Evolutionary conservation across 2,797 vertebrate genomes (phyloP).

Genomic region (Acanthurus tractus): DNA sequence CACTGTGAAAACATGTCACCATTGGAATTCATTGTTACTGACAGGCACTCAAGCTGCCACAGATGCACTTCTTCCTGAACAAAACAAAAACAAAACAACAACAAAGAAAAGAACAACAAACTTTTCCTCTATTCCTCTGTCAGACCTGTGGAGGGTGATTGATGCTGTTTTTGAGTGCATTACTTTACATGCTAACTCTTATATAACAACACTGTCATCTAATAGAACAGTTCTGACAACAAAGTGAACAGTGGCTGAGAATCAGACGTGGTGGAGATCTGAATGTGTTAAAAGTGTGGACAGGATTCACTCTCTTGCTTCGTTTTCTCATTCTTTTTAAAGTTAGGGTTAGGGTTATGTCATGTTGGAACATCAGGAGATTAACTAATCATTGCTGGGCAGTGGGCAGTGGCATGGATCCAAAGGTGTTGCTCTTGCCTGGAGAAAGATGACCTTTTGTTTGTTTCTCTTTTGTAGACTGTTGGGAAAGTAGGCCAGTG

Average conservation of each 20-base stretch:
- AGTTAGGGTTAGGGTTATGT: constrained; percentile 6
- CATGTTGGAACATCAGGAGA: constrained; percentile 21
- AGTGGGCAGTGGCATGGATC: constrained; percentile 36
- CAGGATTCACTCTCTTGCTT: constrained; percentile 9
- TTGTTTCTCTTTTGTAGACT: constrained; percentile 46
- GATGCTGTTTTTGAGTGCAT: constrained; percentile 13
- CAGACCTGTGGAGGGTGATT: constrained; percentile 20
- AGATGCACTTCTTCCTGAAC: constrained; percentile 11
- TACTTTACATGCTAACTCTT: constrained; percentile 14
- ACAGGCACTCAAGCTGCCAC: constrained; percentile 25
- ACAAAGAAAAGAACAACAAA: constrained; percentile 12
- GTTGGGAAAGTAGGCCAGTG: constrained; percentile 31
- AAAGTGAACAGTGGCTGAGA: constrained; percentile 17
- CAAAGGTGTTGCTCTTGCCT: constrained; percentile 36
- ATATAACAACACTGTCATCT: constrained; percentile 35
- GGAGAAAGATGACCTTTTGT: constrained; percentile 55
- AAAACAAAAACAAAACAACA: not conserved
- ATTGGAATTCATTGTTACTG: constrained; percentile 21
- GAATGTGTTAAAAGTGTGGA: constrained; percentile 1
- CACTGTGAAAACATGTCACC: constrained; percentile 18
- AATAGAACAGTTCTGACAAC: constrained; percentile 10
- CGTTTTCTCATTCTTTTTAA: constrained; percentile 9
- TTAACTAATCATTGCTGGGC: constrained; percentile 17
- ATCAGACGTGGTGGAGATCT: constrained; percentile 26
- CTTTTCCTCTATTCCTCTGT: constrained; percentile 36